Conservation (phyloP, 2,113 vertebrate species). For the Falcunculus frontatus region DNA sequence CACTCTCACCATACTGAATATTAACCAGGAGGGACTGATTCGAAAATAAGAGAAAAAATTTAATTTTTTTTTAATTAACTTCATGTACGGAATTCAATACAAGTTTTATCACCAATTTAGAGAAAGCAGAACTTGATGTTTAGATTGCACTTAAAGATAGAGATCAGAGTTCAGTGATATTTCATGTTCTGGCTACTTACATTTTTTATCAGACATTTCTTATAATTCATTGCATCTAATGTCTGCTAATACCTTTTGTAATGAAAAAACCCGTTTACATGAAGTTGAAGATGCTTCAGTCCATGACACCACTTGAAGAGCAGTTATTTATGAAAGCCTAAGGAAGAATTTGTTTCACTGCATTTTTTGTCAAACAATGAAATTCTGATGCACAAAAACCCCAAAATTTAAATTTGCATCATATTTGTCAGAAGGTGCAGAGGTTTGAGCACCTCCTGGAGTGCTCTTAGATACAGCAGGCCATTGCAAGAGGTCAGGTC, state of each 20-base stretch:
- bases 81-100: accelerated
- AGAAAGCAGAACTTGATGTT: not conserved
- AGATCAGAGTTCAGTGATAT: not conserved
- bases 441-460: not conserved
- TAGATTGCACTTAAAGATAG: not conserved
- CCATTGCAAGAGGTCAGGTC: not conserved
- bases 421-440: not conserved
- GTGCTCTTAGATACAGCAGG: not conserved
- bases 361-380: not conserved
- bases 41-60: not conserved
- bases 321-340: not conserved
- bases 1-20: not conserved
- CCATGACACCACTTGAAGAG: not conserved
- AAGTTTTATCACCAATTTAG: not conserved
- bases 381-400: not conserved
- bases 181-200: not conserved
- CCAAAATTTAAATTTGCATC: not conserved
- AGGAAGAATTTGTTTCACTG: not conserved
- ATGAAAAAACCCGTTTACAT: not conserved
- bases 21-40: not conserved
- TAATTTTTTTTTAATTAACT: not conserved
- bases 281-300: not conserved
- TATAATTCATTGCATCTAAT: not conserved
- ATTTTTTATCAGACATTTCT: not conserved
- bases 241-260: not conserved